Evolutionary conservation across 2,113 vertebrate species (phyloP).

Genomic region (Oriolus oriolus): DNA sequence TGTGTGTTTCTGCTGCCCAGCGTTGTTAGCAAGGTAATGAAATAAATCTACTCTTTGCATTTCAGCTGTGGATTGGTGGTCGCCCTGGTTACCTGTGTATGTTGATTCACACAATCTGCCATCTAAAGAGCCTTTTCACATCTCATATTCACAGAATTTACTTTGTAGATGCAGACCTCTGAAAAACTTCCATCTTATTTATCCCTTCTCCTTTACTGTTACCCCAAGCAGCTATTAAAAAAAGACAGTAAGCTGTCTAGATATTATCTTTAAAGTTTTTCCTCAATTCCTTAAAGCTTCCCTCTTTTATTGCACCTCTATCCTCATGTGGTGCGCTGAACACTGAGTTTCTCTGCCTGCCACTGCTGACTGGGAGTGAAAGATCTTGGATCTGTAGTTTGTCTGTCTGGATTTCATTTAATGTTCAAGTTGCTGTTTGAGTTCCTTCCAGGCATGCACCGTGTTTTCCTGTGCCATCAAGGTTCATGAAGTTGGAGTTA

Average conservation of each 20-base stretch:
- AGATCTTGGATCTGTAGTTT: neutral
- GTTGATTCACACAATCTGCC: neutral
- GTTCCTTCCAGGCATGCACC: neutral
- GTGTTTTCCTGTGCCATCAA: neutral
- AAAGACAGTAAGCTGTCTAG: neutral
- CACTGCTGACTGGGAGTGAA: neutral
- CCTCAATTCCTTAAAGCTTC: neutral
- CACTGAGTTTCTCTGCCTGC: neutral
- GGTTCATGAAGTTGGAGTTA: neutral
- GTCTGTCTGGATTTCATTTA: neutral
- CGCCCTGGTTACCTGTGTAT: neutral
- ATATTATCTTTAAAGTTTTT: neutral
- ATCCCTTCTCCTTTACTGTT: neutral
- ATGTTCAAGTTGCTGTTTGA: neutral
- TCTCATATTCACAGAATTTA: neutral
- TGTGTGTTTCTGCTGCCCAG: neutral
- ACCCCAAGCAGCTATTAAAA: neutral
- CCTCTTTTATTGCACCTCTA: neutral
- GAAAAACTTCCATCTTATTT: neutral
- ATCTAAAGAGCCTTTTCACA: neutral
- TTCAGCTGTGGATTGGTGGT: neutral
- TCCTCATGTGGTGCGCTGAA: neutral
- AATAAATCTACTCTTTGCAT: neutral
- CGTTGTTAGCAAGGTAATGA: neutral
- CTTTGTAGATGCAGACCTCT: neutral